Evolutionary conservation across 53 echinoderm and acorn worm species (phyloP).

Genomic region (Zoroaster sp.): DNA sequence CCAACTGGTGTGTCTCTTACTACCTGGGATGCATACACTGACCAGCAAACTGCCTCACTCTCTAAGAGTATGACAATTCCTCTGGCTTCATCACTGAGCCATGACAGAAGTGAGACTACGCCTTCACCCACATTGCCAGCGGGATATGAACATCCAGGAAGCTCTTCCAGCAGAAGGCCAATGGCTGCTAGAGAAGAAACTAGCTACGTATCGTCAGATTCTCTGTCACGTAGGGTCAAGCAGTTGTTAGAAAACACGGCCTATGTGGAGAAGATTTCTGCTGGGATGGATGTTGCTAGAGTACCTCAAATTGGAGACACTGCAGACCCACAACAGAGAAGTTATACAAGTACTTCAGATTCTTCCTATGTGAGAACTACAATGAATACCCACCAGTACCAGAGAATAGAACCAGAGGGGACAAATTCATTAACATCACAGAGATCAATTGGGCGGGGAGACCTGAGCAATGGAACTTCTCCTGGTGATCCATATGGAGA

Average conservation of each 20-base stretch:
- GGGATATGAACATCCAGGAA: background rate
- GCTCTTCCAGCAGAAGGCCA: background rate
- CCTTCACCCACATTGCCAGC: conserved; percentile 57
- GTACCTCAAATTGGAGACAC: background rate
- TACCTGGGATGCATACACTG: conserved; percentile 55
- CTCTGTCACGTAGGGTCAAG: conserved; percentile 88
- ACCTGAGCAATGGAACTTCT: conserved; percentile 33
- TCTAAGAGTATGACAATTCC: conserved; percentile 54
- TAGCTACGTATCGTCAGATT: conserved; percentile 66
- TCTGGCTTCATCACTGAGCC: conserved; percentile 27
- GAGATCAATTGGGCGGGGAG: conserved; percentile 5
- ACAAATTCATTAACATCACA: conserved; percentile 21
- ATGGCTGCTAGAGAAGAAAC: background rate
- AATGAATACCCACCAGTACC: background rate
- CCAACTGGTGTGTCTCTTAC: conserved; percentile 7
- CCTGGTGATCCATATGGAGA: conserved; percentile 54
- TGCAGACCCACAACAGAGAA: conserved; percentile 24
- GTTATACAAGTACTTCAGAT: conserved; percentile 38
- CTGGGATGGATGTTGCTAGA: conserved; percentile 31
- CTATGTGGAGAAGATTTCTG: conserved; percentile 46
- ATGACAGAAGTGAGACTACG: conserved; percentile 47
- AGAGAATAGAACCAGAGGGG: conserved; percentile 46
- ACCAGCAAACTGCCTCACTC: conserved; percentile 39
- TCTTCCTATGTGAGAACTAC: background rate
- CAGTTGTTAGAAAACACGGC: conserved; percentile 74